A percentile compares a stretch with the other conserved stretches of the same genome.
Conservation (phyloP, 2,888 invertebrate genomes). For the Tinea pellionella region DNA sequence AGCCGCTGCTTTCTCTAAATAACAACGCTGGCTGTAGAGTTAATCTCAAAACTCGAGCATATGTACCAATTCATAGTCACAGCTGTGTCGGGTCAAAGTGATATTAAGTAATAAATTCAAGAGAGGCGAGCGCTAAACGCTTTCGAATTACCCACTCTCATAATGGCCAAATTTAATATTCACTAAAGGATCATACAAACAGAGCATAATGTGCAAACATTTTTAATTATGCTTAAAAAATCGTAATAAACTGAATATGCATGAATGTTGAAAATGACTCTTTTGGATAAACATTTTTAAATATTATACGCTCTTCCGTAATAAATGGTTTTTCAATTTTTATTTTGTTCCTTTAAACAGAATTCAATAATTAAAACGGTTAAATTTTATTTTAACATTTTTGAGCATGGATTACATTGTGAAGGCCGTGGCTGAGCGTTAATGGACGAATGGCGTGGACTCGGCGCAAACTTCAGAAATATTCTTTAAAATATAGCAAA, state of each 20-base stretch:
- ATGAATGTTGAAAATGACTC: background rate
- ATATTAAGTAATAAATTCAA: conserved; percentile 48
- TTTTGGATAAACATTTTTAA: background rate
- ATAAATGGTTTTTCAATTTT: background rate
- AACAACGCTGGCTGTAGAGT: background rate
- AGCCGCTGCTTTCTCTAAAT: background rate
- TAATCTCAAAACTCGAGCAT: background rate
- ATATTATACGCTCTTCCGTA: background rate
- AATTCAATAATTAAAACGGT: too few relatives aligned
- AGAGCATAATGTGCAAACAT: conserved; percentile 16
- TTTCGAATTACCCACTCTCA: conserved; percentile 44
- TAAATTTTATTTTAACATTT: too few relatives aligned
- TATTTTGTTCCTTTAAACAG: too few relatives aligned
- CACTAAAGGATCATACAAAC: conserved; percentile 33
- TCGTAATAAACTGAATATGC: background rate
- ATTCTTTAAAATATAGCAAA: too few relatives aligned
- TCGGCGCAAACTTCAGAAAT: too few relatives aligned
- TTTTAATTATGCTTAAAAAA: background rate
- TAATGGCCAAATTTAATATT: conserved; percentile 58
- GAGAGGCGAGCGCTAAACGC: conserved; percentile 40
- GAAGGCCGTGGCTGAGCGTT: too few relatives aligned
- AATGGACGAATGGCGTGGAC: too few relatives aligned
- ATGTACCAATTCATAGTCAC: conserved; percentile 9
- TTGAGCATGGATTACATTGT: too few relatives aligned
- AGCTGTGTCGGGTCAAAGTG: conserved; percentile 30